Evolutionary conservation across 2,797 vertebrate genomes (phyloP), one percentile per base, ranked within the genome.

Genomic region (Poecilia picta): DNA sequence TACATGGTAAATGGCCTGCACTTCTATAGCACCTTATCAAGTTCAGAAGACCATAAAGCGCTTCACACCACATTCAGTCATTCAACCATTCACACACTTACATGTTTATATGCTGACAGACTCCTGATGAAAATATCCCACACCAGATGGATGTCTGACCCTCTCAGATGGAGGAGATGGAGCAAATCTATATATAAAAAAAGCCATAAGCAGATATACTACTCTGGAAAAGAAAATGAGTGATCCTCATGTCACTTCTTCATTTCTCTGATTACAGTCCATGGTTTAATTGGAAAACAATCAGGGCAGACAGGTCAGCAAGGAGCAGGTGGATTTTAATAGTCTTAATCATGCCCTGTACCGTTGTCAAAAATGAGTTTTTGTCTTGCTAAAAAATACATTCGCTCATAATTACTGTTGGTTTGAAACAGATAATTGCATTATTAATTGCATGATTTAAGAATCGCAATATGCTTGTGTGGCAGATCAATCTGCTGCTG

Each of bases 291-390:
- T 71, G 28, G 53, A 25, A 68, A 81, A 80, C 71, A 79, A 47
- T 8, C 23, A 74, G 49, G 62, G 75, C 82, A 72, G 73, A 16
- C 78, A 77, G 64, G 83, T 82, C 49, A 57, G 45, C 36, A 7
- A 72, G 73, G 62, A 83, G 81, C 55, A 82, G 71, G 77, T 90
- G 78, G 59, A 83, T 88, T 43, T 77, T 87, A 89, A 91, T 89
- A 79, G 77, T 79, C 68, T 78, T 80, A 80, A 88, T 91, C 82
- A 76, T 72, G 77, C 82, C 46, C 83, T 83, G 43, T 1, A 25
- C 45, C n/a, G 16, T 74, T 28, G 77, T n/a, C n/a, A 76, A 8
- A 81, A 79, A 82, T 79, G 62, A 43, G 36, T 15, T 77, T 78
- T 55, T 70, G 62, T 66, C 28, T 71, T 51, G 31, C 28, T 68